Evolutionary conservation across 2,888 invertebrate genomes (phyloP).

Genomic region (Hecatera dysodea): DNA sequence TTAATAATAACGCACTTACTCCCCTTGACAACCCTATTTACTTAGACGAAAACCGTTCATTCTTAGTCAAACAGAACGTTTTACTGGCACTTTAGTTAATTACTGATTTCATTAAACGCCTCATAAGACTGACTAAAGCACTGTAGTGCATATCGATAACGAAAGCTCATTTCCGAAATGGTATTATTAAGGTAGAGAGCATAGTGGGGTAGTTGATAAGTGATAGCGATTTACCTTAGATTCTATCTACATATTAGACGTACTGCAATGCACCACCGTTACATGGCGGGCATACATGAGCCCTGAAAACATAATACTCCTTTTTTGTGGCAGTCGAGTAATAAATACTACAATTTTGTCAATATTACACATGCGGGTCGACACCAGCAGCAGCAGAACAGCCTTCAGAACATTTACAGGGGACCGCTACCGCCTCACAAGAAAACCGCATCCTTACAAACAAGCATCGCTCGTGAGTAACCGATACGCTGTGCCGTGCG

Average conservation of each 20-base stretch:
- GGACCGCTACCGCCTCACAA: neutral
- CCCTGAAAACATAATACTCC: too few relatives aligned
- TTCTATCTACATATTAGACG: too few relatives aligned
- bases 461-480: constrained; percentile 65
- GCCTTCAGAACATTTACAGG: too few relatives aligned
- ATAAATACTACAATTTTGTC: too few relatives aligned
- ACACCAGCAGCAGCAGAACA: too few relatives aligned
- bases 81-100: constrained; percentile 85
- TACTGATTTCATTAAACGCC: constrained; percentile 86
- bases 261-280: too few relatives aligned
- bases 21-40: constrained; percentile 62
- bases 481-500: constrained; percentile 61
- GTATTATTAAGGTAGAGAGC: constrained; percentile 71
- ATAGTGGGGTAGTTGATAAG: constrained; percentile 51
- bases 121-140: constrained; percentile 75
- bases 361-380: too few relatives aligned
- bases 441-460: constrained; percentile 19
- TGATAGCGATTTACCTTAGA: constrained; percentile 19
- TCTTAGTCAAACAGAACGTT: constrained; percentile 75
- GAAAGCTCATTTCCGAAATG: constrained; percentile 77
- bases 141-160: constrained; percentile 78
- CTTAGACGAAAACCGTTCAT: constrained; percentile 58
- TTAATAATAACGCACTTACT: constrained; percentile 12
- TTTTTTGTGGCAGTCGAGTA: too few relatives aligned
- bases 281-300: too few relatives aligned